Conservation (phyloP, 37 sponge, comb jelly and placozoan genomes). For the Halisarca cf. caerulea region DNA sequence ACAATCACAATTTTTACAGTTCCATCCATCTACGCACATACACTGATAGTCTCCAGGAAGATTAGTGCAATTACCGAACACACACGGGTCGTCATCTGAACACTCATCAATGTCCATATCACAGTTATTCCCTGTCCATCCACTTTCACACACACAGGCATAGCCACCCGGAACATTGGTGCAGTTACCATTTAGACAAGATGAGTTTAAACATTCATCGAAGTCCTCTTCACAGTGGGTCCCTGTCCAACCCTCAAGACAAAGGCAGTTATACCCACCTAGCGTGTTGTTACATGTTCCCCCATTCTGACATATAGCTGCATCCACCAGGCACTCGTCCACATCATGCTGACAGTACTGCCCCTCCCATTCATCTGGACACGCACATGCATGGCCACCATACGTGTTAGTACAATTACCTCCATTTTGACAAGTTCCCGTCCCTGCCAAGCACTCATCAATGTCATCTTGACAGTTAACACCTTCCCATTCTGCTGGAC, state of each 20-base stretch:
- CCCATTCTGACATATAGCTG: neutral
- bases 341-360: conserved; percentile 32
- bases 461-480: neutral
- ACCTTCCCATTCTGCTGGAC: neutral
- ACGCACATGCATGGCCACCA: conserved; percentile 6
- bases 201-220: conserved; percentile 57
- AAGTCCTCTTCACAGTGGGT: conserved; percentile 44
- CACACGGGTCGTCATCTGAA: conserved; percentile 28
- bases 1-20: neutral
- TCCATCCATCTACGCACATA: neutral
- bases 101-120: conserved; percentile 8
- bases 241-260: conserved; percentile 39
- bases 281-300: neutral
- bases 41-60: neutral
- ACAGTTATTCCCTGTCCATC: conserved; percentile 11
- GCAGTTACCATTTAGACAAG: conserved; percentile 63
- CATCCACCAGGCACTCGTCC: conserved; percentile 12
- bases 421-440: neutral
- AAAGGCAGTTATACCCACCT: neutral
- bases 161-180: neutral
- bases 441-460: too few relatives aligned
- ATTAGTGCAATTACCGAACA: conserved; percentile 44
- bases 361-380: conserved; percentile 47
- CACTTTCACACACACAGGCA: neutral
- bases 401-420: neutral